A percentile compares a stretch with the other conserved stretches of the same genome.
Evolutionary conservation across 2,113 vertebrate species (phyloP).

Genomic region (Chinchilla lanigera): DNA sequence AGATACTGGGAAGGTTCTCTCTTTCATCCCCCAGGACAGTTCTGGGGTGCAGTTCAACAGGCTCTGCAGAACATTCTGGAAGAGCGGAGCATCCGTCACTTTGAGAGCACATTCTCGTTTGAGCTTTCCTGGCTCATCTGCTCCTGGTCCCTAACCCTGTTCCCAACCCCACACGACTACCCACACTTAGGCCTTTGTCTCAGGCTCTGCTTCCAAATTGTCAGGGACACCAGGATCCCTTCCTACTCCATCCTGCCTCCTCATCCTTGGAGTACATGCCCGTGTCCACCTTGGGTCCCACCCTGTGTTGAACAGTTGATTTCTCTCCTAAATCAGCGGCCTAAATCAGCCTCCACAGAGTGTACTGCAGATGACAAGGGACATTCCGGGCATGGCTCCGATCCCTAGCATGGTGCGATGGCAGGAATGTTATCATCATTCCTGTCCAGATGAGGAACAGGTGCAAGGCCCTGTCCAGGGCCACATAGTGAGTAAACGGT

Average conservation of each 20-base stretch:
- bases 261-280: background rate
- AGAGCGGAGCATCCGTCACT: background rate
- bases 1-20: background rate
- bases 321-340: background rate
- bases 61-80: constrained; percentile 39
- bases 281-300: background rate
- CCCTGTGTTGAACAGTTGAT: background rate
- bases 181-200: background rate
- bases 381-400: background rate
- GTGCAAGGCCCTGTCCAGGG: background rate
- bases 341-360: too few species aligned
- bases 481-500: background rate
- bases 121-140: background rate
- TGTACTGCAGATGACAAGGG: background rate
- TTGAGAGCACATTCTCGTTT: background rate
- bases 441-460: background rate
- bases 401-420: background rate
- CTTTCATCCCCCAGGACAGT: background rate
- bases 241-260: accelerated
- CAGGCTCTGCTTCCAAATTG: background rate
- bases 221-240: accelerated
- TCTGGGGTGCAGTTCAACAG: background rate
- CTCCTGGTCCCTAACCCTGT: background rate
- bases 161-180: background rate
- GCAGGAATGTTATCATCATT: background rate